Conservation (phyloP, 2,888 invertebrate species). For the Mayetiola destructor region DNA sequence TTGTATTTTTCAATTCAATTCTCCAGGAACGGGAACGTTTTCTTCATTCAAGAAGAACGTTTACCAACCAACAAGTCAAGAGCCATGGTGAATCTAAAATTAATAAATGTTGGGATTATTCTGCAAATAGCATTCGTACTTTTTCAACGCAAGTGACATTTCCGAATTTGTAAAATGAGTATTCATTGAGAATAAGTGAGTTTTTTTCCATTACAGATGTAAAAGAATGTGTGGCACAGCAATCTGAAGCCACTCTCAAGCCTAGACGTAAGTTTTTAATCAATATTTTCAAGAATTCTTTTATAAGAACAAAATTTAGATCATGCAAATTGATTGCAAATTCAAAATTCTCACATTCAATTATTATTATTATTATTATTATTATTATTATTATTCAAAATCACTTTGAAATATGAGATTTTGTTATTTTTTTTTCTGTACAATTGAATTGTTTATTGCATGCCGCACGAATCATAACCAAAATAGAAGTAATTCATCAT, state of each 20-base stretch:
- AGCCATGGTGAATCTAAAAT: constrained; percentile 8
- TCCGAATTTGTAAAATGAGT: too few relatives aligned
- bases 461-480: neutral
- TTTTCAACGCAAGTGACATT: too few relatives aligned
- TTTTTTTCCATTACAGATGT: neutral
- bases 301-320: too few relatives aligned
- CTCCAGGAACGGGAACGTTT: constrained; percentile 11
- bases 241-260: neutral
- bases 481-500: neutral
- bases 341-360: too few relatives aligned
- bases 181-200: neutral
- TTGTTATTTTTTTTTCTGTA: neutral
- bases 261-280: neutral
- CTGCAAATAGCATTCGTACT: neutral
- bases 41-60: constrained; percentile 8
- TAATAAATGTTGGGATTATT: neutral
- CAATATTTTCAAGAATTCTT: too few relatives aligned
- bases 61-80: constrained; percentile 7
- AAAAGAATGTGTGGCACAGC: constrained; percentile 7
- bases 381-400: too few relatives aligned
- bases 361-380: too few relatives aligned
- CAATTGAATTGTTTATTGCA: neutral
- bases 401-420: too few relatives aligned
- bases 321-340: too few relatives aligned
- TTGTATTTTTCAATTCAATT: too few relatives aligned